A percentile compares a stretch with the other conserved stretches of the same genome.
phyloP scores from a whole-genome alignment of 2,797 vertebrate species.

The Margarornis squamiger region DNA sequence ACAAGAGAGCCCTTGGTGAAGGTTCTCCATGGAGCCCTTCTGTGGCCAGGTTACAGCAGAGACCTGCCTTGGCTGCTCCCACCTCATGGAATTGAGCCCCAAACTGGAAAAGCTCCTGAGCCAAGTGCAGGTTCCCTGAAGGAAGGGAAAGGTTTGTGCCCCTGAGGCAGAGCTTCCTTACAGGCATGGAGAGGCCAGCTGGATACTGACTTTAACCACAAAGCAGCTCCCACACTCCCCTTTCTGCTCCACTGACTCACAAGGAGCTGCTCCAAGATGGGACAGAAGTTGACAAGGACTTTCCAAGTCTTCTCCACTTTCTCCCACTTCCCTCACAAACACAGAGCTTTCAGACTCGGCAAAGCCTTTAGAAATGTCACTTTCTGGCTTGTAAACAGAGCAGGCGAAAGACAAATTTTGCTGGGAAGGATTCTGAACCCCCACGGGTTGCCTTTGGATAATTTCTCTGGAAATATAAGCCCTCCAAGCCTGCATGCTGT shows the following conservation, averaged over 20 bases:
- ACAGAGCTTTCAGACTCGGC: neutral
- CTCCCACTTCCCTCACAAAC: neutral
- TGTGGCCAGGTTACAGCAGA: fast-evolving
- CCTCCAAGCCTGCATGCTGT: neutral
- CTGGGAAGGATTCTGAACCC: neutral
- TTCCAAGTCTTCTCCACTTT: neutral
- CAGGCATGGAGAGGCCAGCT: neutral
- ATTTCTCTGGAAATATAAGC: conserved; percentile 2
- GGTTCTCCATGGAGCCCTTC: neutral
- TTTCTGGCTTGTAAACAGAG: neutral
- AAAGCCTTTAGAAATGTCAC: neutral
- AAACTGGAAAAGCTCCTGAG: neutral
- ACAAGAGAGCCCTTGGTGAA: neutral
- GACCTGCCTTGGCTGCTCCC: neutral
- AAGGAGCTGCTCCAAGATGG: neutral
- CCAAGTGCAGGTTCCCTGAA: neutral
- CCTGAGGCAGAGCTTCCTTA: neutral
- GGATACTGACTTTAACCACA: neutral
- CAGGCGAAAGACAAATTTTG: neutral
- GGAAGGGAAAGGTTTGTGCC: neutral
- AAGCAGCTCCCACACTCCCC: neutral
- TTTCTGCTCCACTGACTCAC: neutral
- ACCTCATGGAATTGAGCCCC: neutral
- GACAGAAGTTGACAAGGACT: neutral
- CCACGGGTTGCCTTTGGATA: neutral